Evolutionary conservation across 2,888 invertebrate genomes (phyloP), one percentile per base, ranked within the genome.

Genomic region (Linnaemya vulpina): DNA sequence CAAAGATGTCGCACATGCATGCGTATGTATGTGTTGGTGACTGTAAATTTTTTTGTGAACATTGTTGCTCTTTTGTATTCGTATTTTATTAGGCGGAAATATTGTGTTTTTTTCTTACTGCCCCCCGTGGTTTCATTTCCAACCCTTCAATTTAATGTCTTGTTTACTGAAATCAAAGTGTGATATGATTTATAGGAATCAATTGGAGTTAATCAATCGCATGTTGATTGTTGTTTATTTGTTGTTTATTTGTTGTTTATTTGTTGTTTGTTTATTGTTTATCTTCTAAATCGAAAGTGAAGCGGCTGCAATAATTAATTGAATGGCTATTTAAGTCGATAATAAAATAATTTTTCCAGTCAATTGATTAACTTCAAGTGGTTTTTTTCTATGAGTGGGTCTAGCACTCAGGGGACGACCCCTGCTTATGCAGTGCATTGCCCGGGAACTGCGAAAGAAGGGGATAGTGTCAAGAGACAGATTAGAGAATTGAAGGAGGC

Each of bases 51-150:
- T 43, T 25, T 15, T 35, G 5, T 30, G 25, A 25, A 13, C 40
- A 38, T 15, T 49, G 0, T 49, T 22, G 11, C 0, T 1, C 43
- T 13, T 35, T 78, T 55, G 20, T 53, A 30, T 49, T 68, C 46
- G 13, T 63, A 53, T 53, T 68, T 63, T 53, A 80, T 77, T 76
- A 62, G 67, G 62, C 25, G 46, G 67, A 60, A 77, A 81, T 51
- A 68, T 76, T 53, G 22, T 53, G 51, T 46, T 46, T 60, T 80
- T 80, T 73, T 84, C 73, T 73, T 80, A 76, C 76, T 53, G 68
- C 73, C 84, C 80, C 80, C 3, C 63, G 60, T 22, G 62, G 20
- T 63, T 43, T 68, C 49, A 63, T 65, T 68, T 55, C 30, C 81
- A 74, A 85, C 74, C 73, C 81, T 74, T 81, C n/a, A 68, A 73